Percentiles rank a stretch among this genome's conserved stretches.
These are phyloP conservation scores for Colistium nudipinnis DNA, from an alignment of 2,113 vertebrate genomes.

Conservation along the genomic window DNA sequence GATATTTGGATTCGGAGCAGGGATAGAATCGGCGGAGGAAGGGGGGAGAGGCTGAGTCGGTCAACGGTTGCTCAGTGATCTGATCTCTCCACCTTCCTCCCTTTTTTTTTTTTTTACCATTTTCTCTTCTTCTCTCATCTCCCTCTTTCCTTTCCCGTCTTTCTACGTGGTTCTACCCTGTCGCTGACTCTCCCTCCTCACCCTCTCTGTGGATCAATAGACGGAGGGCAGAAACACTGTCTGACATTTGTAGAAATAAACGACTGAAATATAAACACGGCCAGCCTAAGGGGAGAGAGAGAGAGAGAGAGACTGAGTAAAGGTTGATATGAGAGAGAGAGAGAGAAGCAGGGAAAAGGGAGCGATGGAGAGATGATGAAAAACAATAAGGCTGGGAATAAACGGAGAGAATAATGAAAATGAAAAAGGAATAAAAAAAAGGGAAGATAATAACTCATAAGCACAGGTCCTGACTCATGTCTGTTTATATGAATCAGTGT, in stretches of 20 bases:
- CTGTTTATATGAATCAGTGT: conserved; percentile 25
- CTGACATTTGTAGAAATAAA: conserved; percentile 83
- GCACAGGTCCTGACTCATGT: conserved; percentile 72
- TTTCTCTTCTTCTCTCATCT: conserved; percentile 14
- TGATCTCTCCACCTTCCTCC: conserved; percentile 38
- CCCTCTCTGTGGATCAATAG: conserved; percentile 75
- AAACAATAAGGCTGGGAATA: conserved; percentile 67
- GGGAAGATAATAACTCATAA: conserved; percentile 77
- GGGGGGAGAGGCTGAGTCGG: conserved; percentile 35
- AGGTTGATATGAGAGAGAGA: conserved; percentile 59
- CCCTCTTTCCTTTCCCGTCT: conserved; percentile 32
- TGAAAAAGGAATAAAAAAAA: conserved; percentile 59
- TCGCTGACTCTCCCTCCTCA: conserved; percentile 8
- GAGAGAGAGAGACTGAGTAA: conserved; percentile 12
- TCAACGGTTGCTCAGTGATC: conserved; percentile 56
- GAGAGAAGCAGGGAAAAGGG: conserved; percentile 58
- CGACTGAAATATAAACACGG: conserved; percentile 79
- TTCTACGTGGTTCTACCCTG: conserved; percentile 37
- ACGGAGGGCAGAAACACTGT: conserved; percentile 75
- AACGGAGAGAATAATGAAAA: conserved; percentile 65
- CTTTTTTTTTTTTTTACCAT: background rate
- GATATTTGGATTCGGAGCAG: conserved; percentile 40
- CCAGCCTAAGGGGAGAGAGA: conserved; percentile 66
- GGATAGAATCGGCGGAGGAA: conserved; percentile 39
- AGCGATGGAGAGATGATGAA: conserved; percentile 66